These are phyloP conservation scores for Spheniscus humboldti DNA, from an alignment of 2,797 vertebrate genomes.

Conservation along the genomic window DNA sequence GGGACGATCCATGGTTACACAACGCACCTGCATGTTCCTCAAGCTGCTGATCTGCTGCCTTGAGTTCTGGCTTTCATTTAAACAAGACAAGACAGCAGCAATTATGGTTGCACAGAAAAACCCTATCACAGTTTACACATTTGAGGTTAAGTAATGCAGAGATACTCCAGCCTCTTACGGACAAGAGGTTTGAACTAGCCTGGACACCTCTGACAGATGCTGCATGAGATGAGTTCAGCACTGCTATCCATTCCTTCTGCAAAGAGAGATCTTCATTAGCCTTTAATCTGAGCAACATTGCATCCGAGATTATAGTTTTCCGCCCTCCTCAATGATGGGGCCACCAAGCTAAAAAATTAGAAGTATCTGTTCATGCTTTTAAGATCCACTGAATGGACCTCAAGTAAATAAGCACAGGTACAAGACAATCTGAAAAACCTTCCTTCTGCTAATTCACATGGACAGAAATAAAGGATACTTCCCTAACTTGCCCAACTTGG, in stretches of 20 bases:
- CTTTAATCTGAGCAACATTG: background rate
- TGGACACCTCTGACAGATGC: background rate
- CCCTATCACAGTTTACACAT: accelerated
- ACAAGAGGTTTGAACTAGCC: background rate
- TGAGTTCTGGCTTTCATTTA: background rate
- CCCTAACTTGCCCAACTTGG: background rate
- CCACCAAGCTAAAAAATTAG: background rate
- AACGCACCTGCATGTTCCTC: background rate
- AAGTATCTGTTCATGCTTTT: background rate
- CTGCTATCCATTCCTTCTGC: background rate
- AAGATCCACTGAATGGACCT: background rate
- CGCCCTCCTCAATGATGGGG: background rate
- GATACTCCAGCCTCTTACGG: background rate
- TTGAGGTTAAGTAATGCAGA: background rate
- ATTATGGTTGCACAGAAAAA: background rate
- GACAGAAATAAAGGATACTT: background rate
- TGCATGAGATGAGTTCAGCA: background rate
- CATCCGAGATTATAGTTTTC: background rate
- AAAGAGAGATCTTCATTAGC: background rate
- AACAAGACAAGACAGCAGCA: background rate
- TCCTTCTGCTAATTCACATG: background rate
- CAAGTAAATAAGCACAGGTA: background rate
- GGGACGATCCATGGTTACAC: background rate
- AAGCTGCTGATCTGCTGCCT: background rate
- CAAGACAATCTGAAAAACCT: background rate